Percentiles rank a stretch among this genome's conserved stretches.
phyloP scores from a whole-genome alignment of 2,113 vertebrate species.

The Oreocharis arfaki region DNA sequence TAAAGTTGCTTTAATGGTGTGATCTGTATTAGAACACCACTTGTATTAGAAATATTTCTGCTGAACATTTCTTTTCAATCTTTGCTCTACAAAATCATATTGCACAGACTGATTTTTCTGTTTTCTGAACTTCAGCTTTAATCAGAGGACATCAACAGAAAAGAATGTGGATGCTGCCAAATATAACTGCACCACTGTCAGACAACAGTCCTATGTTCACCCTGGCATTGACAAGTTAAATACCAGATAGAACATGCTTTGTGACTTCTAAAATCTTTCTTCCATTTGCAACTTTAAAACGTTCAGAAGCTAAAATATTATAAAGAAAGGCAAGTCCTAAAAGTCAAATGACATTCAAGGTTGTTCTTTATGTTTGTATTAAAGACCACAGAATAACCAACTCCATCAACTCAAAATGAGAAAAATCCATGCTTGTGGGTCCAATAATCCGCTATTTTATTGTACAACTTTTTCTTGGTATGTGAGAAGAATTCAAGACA shows the following conservation, averaged over 20 bases:
- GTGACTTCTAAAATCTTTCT: not conserved
- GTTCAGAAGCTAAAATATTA: not conserved
- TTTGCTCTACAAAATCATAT: not conserved
- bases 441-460: not conserved
- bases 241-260: not conserved
- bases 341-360: not conserved
- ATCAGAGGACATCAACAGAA: not conserved
- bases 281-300: not conserved
- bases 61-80: not conserved
- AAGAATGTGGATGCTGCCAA: not conserved
- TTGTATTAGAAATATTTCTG: not conserved
- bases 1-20: not conserved
- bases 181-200: not conserved
- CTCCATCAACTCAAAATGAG: not conserved
- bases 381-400: not conserved
- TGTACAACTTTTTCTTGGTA: not conserved
- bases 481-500: not conserved
- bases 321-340: not conserved
- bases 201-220: not conserved
- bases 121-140: not conserved
- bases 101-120: not conserved
- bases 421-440: not conserved
- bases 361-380: not conserved
- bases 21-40: not conserved
- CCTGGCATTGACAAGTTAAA: not conserved